Percentiles rank a stretch among this genome's conserved stretches.
phyloP scores from a whole-genome alignment of 2,113 vertebrate species.

The Carettochelys insculpta region DNA sequence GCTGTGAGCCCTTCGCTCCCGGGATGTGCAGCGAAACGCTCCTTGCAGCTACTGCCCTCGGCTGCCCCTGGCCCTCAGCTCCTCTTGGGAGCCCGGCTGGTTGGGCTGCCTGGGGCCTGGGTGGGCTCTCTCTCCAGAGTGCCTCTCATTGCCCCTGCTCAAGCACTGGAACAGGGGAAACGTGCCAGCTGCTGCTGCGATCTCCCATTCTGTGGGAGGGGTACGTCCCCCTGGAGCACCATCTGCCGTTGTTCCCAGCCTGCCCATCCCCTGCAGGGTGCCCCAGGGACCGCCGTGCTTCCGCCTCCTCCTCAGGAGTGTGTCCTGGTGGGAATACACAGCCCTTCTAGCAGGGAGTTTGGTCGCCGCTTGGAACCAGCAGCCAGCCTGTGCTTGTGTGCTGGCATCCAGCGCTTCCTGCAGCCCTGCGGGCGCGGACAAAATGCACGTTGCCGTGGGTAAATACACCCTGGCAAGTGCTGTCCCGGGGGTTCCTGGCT shows the following conservation, averaged over 20 bases:
- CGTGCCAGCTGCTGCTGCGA: no score
- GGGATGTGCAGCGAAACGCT: neutral
- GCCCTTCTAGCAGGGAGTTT: neutral
- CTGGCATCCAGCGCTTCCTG: neutral
- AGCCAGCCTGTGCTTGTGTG: neutral
- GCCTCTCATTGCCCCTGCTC: neutral
- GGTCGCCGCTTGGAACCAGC: neutral
- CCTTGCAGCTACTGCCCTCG: neutral
- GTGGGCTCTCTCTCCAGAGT: neutral
- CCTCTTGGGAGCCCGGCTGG: neutral
- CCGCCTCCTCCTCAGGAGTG: neutral
- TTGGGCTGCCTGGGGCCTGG: neutral
- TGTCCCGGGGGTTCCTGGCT: rapidly evolving
- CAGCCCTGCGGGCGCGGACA: neutral
- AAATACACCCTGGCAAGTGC: neutral
- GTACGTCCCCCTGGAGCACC: neutral
- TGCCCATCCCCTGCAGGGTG: neutral
- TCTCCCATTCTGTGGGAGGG: neutral
- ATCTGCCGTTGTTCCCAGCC: neutral
- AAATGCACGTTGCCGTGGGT: neutral
- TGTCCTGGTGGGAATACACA: neutral
- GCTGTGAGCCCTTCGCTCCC: neutral
- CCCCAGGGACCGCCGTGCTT: neutral
- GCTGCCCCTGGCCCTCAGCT: neutral
- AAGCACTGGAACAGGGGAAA: neutral